Base-by-base conservation (phyloP, 2,797 vertebrate species). In the Ammospiza maritima region DNA sequence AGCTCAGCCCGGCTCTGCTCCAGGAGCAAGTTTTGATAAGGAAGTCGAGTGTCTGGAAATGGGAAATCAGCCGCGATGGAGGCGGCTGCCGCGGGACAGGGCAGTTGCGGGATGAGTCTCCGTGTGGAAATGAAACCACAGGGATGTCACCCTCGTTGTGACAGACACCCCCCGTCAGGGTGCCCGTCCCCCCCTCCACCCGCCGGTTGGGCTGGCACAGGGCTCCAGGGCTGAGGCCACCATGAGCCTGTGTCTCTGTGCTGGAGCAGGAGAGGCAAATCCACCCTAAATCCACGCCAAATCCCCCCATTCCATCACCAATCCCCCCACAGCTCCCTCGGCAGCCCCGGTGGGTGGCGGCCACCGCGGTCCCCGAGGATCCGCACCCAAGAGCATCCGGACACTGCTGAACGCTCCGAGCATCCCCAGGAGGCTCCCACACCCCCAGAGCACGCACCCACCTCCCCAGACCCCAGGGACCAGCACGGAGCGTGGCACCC, bases 41-140 rank as follows among this genome's bases (percentile, higher is more conserved):
- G 94, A 96, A 95, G 91, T n/a, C 5, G 60, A 23, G 48, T 0
- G 64, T 54, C 72, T 96, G 94, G 89, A 91, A 96, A 85, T 51
- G 89, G 89, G 94, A 79, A 95, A 85, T 3, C 30, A 76, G 90
- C 34, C 2, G 4, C 1, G 26, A 5, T 27, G 60, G 85, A 62
- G 64, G 11, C 4, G 11, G 87, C 74, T 54, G 78, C 64, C 29
- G 72, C 7, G 0, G 89, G 78, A 20, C 1, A 0, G 3, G 72
- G 44, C 56, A 16, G 91, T 76, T 70, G 75, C 30, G 32, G 91
- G 71, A 87, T 89, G 96, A 87, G 5, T 50, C 20, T 72, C 73
- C 8, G 0, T 5, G 64, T 75, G 93, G 94, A 96, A 96, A 88
- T 53, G 96, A 96, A 96, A 96, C 64, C 67, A 0, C 67, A 5